Conservation (phyloP, 2,888 invertebrate genomes). For the Xylota sylvarum region DNA sequence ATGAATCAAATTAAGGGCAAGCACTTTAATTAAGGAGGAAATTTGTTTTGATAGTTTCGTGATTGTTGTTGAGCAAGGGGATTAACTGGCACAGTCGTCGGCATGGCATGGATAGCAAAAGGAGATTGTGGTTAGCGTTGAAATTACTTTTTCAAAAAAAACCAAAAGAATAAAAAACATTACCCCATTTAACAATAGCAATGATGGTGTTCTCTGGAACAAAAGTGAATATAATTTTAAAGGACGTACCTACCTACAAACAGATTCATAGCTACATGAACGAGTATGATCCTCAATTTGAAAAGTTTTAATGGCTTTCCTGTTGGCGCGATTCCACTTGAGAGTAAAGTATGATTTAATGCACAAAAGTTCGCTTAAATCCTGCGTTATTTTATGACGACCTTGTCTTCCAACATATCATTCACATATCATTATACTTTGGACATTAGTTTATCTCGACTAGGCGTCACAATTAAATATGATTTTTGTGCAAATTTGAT, state of each 20-base stretch:
- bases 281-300: background rate
- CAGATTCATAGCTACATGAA: background rate
- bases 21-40: slow-evolving; percentile 73
- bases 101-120: background rate
- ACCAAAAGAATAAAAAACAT: background rate
- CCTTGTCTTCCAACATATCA: background rate
- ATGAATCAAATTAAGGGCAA: slow-evolving; percentile 75
- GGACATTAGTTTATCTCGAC: background rate
- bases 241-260: too few relatives aligned
- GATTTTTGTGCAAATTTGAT: background rate
- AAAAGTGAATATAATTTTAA: background rate
- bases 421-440: slow-evolving; percentile 9
- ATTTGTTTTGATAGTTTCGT: slow-evolving; percentile 72
- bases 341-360: too few relatives aligned
- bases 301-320: background rate
- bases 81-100: slow-evolving; percentile 29
- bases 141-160: slow-evolving; percentile 6
- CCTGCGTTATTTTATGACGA: background rate
- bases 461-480: slow-evolving; percentile 1
- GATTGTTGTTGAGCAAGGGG: slow-evolving; percentile 57
- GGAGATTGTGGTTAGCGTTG: background rate
- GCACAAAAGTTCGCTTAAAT: too few relatives aligned
- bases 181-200: background rate
- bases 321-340: background rate
- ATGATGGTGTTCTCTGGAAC: background rate